Conservation (phyloP, 64 coral and sea anemone species). For the Actinia equina region DNA sequence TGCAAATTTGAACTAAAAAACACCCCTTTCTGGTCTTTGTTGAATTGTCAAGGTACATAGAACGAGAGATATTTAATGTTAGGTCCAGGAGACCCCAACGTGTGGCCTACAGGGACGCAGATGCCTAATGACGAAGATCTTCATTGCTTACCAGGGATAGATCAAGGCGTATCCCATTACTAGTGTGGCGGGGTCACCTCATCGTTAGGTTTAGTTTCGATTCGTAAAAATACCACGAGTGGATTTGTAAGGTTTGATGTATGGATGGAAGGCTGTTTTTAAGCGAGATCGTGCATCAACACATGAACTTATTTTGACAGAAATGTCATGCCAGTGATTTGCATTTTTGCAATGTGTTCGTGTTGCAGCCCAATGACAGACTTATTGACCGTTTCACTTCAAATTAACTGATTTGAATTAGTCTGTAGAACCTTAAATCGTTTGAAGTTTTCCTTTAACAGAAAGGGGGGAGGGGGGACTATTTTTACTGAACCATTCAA, state of each 20-base stretch:
- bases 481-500: too few species aligned
- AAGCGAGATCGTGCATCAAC: too few species aligned
- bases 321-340: too few species aligned
- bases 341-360: too few species aligned
- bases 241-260: background rate
- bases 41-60: background rate
- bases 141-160: background rate
- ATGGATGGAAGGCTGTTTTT: background rate
- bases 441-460: too few species aligned
- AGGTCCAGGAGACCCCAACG: background rate
- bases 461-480: too few species aligned
- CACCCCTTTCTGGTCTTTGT: background rate
- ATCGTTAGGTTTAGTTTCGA: background rate
- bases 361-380: too few species aligned
- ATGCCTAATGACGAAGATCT: background rate
- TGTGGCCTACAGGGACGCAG: background rate
- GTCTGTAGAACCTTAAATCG: too few species aligned
- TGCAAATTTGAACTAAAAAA: background rate
- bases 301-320: too few species aligned
- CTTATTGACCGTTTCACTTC: too few species aligned
- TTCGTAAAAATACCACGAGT: background rate
- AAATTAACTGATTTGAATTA: too few species aligned
- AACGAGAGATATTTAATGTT: background rate
- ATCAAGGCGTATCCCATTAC: background rate
- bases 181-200: background rate